phyloP scores from a whole-genome alignment of 2,797 vertebrate genomes.

The Oryzias sinensis region DNA sequence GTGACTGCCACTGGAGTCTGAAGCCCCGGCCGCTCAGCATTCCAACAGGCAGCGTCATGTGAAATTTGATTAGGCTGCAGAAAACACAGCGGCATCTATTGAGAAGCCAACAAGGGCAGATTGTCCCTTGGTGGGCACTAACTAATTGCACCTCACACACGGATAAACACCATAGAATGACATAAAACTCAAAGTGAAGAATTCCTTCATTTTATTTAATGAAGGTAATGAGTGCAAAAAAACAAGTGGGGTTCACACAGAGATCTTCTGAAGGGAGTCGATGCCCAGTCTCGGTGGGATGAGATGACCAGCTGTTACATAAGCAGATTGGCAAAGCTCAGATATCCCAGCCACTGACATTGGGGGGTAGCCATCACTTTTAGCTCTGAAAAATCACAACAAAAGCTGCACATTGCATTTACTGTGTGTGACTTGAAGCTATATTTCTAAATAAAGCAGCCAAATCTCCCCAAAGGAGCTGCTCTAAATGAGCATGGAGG shows the following conservation, averaged over 20 bases:
- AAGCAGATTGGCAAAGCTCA: conserved; percentile 61
- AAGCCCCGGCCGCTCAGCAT: conserved; percentile 36
- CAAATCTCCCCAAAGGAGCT: conserved; percentile 8
- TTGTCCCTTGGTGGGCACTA: conserved; percentile 53
- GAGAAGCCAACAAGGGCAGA: conserved; percentile 71
- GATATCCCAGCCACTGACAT: conserved; percentile 29
- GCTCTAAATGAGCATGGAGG: conserved; percentile 15
- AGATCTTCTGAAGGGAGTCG: conserved; percentile 47
- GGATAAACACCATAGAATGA: conserved; percentile 15
- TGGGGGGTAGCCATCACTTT: conserved; percentile 30
- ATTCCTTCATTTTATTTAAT: too few species aligned
- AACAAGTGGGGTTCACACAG: conserved; percentile 8
- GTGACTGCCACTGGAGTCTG: conserved; percentile 42
- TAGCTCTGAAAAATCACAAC: conserved; percentile 31
- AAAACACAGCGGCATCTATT: conserved; percentile 70
- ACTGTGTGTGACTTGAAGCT: background rate
- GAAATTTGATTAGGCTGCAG: conserved; percentile 73
- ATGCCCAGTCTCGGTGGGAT: conserved; percentile 48
- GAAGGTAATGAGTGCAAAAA: conserved; percentile 4
- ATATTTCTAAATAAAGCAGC: conserved; percentile 3
- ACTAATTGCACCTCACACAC: conserved; percentile 42
- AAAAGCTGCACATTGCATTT: background rate
- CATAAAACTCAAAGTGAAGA: too few species aligned
- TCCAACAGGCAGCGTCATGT: conserved; percentile 60
- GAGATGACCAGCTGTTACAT: conserved; percentile 65